phyloP scores from a whole-genome alignment of 2,888 invertebrate species.

The Microctonus aethiopoides region DNA sequence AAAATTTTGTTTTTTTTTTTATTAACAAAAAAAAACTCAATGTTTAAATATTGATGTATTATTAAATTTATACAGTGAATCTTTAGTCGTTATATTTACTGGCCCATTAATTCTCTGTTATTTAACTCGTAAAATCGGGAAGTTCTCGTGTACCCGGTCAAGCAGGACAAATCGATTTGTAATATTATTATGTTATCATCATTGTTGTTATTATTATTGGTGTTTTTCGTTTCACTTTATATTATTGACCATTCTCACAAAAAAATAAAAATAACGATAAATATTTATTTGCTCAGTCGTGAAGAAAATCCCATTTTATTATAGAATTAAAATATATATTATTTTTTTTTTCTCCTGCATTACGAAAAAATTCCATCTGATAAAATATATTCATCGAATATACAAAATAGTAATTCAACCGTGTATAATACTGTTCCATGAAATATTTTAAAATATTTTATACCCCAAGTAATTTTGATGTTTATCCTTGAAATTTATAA shows the following conservation, averaged over 20 bases:
- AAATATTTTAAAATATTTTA: neutral
- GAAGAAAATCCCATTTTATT: neutral
- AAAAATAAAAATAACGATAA: neutral
- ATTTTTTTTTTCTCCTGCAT: neutral
- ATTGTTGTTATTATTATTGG: neutral
- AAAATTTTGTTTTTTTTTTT: neutral
- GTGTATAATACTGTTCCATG: neutral
- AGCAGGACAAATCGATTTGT: conserved; percentile 7
- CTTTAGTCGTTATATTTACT: neutral
- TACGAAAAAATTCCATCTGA: neutral
- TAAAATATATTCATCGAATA: neutral
- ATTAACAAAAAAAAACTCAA: neutral
- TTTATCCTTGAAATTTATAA: neutral
- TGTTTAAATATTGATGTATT: neutral
- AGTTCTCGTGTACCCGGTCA: conserved; percentile 1
- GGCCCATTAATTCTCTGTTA: conserved; percentile 4
- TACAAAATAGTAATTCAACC: neutral
- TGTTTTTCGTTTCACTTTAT: neutral
- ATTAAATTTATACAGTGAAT: too few species aligned
- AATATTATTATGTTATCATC: neutral
- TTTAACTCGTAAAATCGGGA: conserved; percentile 1
- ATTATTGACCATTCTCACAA: neutral
- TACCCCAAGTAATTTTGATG: neutral
- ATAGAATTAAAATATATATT: neutral
- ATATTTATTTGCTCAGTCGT: neutral